Percentiles rank a stretch among this genome's conserved stretches.
Evolutionary conservation across 2,797 vertebrate species (phyloP).

Genomic region (Xenentodon cancila): DNA sequence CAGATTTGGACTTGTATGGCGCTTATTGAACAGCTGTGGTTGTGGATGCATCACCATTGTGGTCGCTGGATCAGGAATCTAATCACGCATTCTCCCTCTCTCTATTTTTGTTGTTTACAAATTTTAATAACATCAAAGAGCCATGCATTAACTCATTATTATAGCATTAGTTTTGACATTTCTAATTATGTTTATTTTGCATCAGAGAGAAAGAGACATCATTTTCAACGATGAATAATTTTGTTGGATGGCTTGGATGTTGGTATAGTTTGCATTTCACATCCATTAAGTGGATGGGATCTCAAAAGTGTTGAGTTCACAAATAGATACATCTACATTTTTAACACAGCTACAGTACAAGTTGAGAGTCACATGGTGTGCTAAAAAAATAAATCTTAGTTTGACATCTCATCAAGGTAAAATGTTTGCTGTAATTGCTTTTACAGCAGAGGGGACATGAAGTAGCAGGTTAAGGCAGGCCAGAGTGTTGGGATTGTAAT

Average conservation of each 20-base stretch:
- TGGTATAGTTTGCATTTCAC: background rate
- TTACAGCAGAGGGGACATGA: constrained; percentile 12
- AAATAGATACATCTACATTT: background rate
- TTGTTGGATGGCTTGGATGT: background rate
- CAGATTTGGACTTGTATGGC: background rate
- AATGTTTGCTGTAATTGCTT: constrained; percentile 11
- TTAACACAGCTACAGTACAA: background rate
- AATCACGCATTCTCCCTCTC: too few relatives aligned
- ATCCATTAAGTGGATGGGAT: background rate
- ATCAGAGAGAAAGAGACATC: background rate
- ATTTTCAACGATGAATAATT: background rate
- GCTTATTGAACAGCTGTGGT: constrained; percentile 5
- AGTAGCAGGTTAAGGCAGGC: constrained; percentile 1
- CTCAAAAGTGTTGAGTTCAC: background rate
- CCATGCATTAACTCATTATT: background rate
- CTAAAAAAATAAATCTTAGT: background rate
- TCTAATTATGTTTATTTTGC: background rate
- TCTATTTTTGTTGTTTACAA: background rate
- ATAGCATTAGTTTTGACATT: background rate
- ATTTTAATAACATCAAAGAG: constrained; percentile 1
- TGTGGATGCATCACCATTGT: background rate
- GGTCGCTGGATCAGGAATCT: background rate
- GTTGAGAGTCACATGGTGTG: background rate
- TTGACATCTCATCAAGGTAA: constrained; percentile 18
- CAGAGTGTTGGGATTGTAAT: constrained; percentile 8